Percentiles rank a stretch among this genome's conserved stretches.
phyloP scores from a whole-genome alignment of 2,888 invertebrate species.

The Orchesellides sinensis region DNA sequence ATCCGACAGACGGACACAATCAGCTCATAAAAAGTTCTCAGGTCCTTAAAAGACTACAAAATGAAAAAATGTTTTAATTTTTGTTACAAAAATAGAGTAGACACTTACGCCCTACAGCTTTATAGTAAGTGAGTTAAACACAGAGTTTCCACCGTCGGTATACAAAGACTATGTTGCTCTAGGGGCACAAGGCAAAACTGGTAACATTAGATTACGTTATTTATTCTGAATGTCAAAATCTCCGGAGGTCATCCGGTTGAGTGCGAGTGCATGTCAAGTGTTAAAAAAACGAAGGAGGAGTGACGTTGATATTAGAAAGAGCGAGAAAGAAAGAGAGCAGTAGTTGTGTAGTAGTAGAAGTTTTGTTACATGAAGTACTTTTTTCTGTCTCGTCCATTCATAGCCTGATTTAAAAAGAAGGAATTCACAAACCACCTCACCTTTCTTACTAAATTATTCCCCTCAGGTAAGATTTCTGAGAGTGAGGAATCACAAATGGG shows the following conservation, averaged over 20 bases:
- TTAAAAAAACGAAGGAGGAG: constrained; percentile 25
- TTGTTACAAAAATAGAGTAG: background rate
- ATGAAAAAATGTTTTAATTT: background rate
- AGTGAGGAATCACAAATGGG: constrained; percentile 62
- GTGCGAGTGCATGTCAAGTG: constrained; percentile 56
- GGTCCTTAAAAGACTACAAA: background rate
- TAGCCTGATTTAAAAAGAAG: background rate
- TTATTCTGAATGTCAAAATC: constrained; percentile 53
- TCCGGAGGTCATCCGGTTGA: constrained; percentile 49
- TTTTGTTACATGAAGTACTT: too few species aligned
- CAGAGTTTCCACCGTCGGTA: too few species aligned
- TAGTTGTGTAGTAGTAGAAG: background rate
- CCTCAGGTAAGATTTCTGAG: constrained; percentile 53
- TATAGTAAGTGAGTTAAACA: background rate
- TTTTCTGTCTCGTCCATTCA: background rate
- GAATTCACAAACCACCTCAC: constrained; percentile 17
- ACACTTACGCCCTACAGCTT: background rate
- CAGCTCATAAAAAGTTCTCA: too few species aligned
- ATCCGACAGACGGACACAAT: too few species aligned
- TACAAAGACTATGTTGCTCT: too few species aligned
- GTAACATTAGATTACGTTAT: constrained; percentile 17
- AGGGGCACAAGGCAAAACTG: background rate
- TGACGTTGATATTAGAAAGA: constrained; percentile 37
- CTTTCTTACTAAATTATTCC: constrained; percentile 56
- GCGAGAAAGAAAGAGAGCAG: too few species aligned